Base-by-base conservation (phyloP, 2,113 vertebrate genomes). In the Climacteris rufus region DNA sequence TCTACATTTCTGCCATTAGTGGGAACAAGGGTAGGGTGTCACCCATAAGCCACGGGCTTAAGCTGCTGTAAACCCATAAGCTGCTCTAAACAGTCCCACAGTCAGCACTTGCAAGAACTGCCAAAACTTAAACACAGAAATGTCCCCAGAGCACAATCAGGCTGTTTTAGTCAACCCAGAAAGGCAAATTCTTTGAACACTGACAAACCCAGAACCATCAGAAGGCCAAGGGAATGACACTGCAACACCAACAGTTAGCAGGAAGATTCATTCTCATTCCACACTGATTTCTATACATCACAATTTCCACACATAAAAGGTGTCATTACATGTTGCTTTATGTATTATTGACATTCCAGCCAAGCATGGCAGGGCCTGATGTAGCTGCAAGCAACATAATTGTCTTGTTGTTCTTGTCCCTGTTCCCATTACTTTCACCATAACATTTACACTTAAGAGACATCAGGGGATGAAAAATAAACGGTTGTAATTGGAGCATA, bases 21-120 rank as follows among this genome's bases (percentile, higher is more conserved):
- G 25, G 40, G 28, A 20, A 65, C 28, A 37, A 77, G 81, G 56
- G 35, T 3, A 87, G 65, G 60, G 35, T 42, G 84, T 54, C 81
- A 83, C 47, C 81, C 60, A 45, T 21, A 70, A 94, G 35, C 80
- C 81, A 50, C 3, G 1, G 78, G 56, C 39, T 82, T 88, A 78
- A 83, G 61, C 75, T 64, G 95, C 88, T 76, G 6, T 91, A 90
- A 93, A 93, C 59, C 77, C 78, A 8, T 91, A 85, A 96, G 76
- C 91, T 65, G 89, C 91, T 92, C 49, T 22, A 9, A 87, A 78
- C 81, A 87, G 63, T 22, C 79, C 65, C 89, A 86, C 59, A 40
- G 60, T 52, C 90, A 56, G 83, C 56, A 78, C 83, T 65, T 31
- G 19, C 4, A 59, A 44, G 72, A 92, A 82, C 68, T 78, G 89